A percentile compares a stretch with the other conserved stretches of the same genome.
phyloP scores from a whole-genome alignment of 1,140 invertebrate genomes.

The Frieseomelitta varia region DNA sequence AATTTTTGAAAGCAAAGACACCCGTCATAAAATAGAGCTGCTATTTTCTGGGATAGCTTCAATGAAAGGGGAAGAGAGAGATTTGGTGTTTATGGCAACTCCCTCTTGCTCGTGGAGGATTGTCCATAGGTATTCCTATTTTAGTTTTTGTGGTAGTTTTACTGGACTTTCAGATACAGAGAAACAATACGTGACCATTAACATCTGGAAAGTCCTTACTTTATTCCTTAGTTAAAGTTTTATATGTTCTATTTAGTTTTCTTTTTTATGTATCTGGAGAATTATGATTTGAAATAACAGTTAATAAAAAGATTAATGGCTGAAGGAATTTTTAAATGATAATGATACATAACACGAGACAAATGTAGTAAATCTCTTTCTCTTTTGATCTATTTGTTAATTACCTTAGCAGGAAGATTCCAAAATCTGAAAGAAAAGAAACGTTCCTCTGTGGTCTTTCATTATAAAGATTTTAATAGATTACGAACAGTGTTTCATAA shows the following conservation, averaged over 20 bases:
- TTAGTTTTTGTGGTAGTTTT: constrained; percentile 16
- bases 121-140: constrained; percentile 40
- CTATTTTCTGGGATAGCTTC: background rate
- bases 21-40: background rate
- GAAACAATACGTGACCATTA: constrained; percentile 26
- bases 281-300: background rate
- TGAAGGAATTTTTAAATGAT: background rate
- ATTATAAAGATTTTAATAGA: too few species aligned
- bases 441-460: too few species aligned
- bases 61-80: background rate
- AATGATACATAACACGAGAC: background rate
- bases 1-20: background rate
- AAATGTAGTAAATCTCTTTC: background rate
- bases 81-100: constrained; percentile 56
- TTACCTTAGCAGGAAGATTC: too few species aligned
- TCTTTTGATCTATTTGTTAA: background rate
- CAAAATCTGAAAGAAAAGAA: too few species aligned
- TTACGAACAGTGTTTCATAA: too few species aligned
- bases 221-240: background rate
- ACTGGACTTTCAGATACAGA: constrained; percentile 34
- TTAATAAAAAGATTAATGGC: background rate
- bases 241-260: background rate
- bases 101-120: background rate
- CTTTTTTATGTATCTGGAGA: background rate
- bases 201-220: too few species aligned